A percentile compares a stretch with the other conserved stretches of the same genome.
These are phyloP conservation scores for Atrina japonica DNA, from an alignment of 2,888 invertebrate species.

Conservation along the genomic window DNA sequence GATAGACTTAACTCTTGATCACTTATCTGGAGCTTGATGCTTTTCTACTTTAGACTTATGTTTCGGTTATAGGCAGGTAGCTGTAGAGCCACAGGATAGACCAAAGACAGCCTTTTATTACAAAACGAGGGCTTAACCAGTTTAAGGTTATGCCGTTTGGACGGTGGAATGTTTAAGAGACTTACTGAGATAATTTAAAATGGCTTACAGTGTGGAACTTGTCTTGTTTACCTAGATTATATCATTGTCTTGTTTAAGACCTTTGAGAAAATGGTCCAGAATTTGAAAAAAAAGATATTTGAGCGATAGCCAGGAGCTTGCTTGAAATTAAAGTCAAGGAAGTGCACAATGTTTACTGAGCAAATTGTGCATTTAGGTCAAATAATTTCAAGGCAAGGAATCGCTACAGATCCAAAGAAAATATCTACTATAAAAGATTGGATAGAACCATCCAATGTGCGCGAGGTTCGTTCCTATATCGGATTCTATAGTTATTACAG, in stretches of 20 bases:
- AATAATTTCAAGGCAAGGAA: conserved; percentile 13
- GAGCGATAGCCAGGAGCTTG: conserved; percentile 43
- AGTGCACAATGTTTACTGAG: conserved; percentile 28
- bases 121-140: conserved; percentile 54
- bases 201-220: conserved; percentile 57
- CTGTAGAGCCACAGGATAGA: conserved; percentile 28
- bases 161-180: conserved; percentile 67
- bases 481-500: conserved; percentile 54
- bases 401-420: conserved; percentile 41
- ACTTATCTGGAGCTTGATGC: conserved; percentile 25
- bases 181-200: conserved; percentile 70
- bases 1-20: conserved; percentile 23
- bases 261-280: conserved; percentile 49
- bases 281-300: conserved; percentile 43
- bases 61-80: conserved; percentile 42
- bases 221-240: conserved; percentile 78
- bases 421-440: conserved; percentile 39
- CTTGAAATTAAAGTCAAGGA: conserved; percentile 42
- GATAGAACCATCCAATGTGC: conserved; percentile 33
- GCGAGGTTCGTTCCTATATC: conserved; percentile 45
- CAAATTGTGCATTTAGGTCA: conserved; percentile 24
- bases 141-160: conserved; percentile 72
- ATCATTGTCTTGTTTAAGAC: conserved; percentile 61
- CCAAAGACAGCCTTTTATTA: conserved; percentile 63
- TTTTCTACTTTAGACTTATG: conserved; percentile 26